Evolutionary conservation across 2,113 vertebrate species (phyloP), one percentile per base, ranked within the genome.

Genomic region (Pongo abelii): DNA sequence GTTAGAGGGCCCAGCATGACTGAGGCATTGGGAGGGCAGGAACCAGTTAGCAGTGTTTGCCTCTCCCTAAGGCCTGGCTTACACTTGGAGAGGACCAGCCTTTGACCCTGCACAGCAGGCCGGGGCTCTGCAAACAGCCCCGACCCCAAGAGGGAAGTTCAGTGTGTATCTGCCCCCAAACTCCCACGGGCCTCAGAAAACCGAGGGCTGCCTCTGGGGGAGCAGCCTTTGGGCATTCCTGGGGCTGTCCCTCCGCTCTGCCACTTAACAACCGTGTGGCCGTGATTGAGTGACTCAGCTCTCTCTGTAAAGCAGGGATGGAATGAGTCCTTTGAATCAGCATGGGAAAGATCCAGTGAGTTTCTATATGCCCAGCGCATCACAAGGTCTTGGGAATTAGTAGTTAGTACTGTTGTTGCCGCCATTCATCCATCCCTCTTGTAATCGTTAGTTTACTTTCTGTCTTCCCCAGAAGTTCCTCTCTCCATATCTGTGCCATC

Each of bases 401-500:
- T 81, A 77, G 75, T 32, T 35, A 20, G 25, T 8, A 70, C 25
- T 77, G 52, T 9, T 59, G 48, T 57, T 57, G 30, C 25, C 30
- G 7, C 8, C 50, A 40, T 35, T 46, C 13, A 64, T 10, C 8
- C n/a, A 25, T 32, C 12, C 70, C 2, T 35, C 35, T 43, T 22
- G 12, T 18, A 59, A 81, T 57, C 55, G 23, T 16, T 4, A 16
- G 23, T 48, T 67, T 18, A 35, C 35, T 50, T 57, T 23, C 50
- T 61, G 46, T n/a, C 86, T 64, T 91, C 43, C 48, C 38, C 35
- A 25, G 46, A 1, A 78, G 25, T 16, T 40, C 38, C 40, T 94
- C 14, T 9, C 1, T 17, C 48, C 5, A 0, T 7, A 20, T n/a
- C 32, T 35, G 48, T 16, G 35, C 48, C 2, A 1, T 50, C 74